Conservation (phyloP, 1,140 invertebrate species). For the Adoxophyes honmai region DNA sequence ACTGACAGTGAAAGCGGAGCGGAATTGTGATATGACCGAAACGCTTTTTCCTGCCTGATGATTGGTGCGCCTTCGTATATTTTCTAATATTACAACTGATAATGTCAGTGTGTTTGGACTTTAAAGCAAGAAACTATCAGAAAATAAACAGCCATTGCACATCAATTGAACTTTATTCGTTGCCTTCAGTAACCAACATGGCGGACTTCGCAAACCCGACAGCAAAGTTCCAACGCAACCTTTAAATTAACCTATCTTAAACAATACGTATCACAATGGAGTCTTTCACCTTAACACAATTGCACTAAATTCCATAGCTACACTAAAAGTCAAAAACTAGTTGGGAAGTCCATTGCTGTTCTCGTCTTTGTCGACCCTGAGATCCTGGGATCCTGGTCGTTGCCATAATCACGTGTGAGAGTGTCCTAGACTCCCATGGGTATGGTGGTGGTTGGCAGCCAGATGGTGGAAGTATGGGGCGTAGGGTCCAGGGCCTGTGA, state of each 20-base stretch:
- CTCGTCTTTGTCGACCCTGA: constrained; percentile 63
- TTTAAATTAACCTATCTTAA: constrained; percentile 17
- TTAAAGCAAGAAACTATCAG: no score
- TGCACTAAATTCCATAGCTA: constrained; percentile 34
- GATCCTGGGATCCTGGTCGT: constrained; percentile 57
- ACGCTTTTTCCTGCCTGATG: no score
- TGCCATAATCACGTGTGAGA: constrained; percentile 75
- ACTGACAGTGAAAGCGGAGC: no score
- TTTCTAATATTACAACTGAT: no score
- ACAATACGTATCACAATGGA: constrained; percentile 61
- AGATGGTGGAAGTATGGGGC: constrained; percentile 74
- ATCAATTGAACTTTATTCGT: no score
- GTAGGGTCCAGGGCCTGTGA: constrained; percentile 68
- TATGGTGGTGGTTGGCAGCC: constrained; percentile 70
- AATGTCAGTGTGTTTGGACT: no score
- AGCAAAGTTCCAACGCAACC: no score
- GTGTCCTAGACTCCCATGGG: constrained; percentile 64
- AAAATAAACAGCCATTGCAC: no score
- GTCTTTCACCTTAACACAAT: constrained; percentile 55
- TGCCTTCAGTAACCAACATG: no score
- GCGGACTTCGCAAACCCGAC: no score
- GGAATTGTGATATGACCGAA: no score
- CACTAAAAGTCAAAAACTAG: constrained; percentile 28
- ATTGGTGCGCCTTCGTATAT: no score
- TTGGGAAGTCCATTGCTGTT: constrained; percentile 44